Percentiles rank a stretch among this genome's conserved stretches.
phyloP scores from a whole-genome alignment of 2,113 vertebrate genomes.

The Opisthocomus hoazin region DNA sequence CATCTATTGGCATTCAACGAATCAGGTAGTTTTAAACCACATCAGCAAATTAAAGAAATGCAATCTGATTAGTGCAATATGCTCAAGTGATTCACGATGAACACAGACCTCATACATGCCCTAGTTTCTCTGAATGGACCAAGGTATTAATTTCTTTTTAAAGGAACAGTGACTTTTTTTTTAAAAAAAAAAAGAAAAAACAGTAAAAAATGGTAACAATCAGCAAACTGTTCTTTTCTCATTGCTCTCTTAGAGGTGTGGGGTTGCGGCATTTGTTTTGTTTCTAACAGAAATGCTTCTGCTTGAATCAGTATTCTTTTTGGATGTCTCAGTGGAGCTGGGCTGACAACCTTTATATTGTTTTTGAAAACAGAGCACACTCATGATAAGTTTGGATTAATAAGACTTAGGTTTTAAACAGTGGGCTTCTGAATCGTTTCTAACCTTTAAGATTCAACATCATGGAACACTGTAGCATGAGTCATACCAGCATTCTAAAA shows the following conservation, averaged over 20 bases:
- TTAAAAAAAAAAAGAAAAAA: neutral
- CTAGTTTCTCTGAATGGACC: neutral
- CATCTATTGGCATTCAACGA: neutral
- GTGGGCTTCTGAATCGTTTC: neutral
- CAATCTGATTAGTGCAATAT: conserved; percentile 29
- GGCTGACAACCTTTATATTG: neutral
- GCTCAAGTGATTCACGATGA: neutral
- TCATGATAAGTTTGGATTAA: neutral
- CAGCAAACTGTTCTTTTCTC: neutral
- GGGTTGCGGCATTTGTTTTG: neutral
- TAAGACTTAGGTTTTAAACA: neutral
- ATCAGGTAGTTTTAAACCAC: neutral
- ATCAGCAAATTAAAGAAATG: conserved; percentile 20
- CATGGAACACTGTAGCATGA: neutral
- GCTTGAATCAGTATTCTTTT: neutral
- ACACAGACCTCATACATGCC: neutral
- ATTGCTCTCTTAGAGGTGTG: neutral
- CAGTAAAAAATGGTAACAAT: neutral
- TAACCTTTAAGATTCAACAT: neutral
- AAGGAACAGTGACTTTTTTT: neutral
- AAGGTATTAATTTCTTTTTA: neutral
- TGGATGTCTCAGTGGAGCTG: neutral
- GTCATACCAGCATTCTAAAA: neutral
- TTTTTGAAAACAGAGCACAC: neutral
- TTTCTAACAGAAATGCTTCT: neutral